Evolutionary conservation across 2,113 vertebrate species (phyloP).

Genomic region (Mustela nigripes): DNA sequence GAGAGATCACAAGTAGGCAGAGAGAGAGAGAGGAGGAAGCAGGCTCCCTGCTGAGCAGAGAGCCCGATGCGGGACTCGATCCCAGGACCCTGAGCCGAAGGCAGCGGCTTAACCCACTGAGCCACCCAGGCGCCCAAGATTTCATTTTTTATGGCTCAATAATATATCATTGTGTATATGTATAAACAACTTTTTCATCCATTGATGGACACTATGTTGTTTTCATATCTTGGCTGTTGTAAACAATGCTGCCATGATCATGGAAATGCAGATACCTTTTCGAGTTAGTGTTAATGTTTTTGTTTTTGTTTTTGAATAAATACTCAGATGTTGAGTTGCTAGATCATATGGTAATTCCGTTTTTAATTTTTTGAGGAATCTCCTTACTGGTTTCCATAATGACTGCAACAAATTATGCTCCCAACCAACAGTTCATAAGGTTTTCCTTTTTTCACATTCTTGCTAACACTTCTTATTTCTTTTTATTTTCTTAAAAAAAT

Average conservation of each 20-base stretch:
- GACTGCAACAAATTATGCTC: neutral
- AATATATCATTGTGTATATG: neutral
- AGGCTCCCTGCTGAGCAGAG: too few relatives aligned
- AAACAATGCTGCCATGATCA: neutral
- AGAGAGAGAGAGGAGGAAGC: too few relatives aligned
- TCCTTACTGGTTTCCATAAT: neutral
- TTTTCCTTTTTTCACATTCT: neutral
- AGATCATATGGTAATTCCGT: neutral
- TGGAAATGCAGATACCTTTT: neutral
- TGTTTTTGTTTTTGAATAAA: neutral
- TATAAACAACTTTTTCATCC: neutral
- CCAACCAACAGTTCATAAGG: neutral
- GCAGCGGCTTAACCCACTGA: too few relatives aligned
- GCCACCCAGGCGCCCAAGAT: neutral
- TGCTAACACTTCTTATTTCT: neutral
- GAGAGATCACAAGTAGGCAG: too few relatives aligned
- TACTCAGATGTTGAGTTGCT: neutral
- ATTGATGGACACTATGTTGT: neutral
- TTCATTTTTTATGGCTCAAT: neutral
- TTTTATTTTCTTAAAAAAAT: neutral
- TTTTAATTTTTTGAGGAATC: neutral
- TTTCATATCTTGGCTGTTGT: neutral
- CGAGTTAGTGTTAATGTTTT: neutral
- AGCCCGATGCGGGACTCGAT: too few relatives aligned
- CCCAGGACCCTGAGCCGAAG: too few relatives aligned